Evolutionary conservation across 2,797 vertebrate species (phyloP).

Genomic region (Tauraco hartlaubi): DNA sequence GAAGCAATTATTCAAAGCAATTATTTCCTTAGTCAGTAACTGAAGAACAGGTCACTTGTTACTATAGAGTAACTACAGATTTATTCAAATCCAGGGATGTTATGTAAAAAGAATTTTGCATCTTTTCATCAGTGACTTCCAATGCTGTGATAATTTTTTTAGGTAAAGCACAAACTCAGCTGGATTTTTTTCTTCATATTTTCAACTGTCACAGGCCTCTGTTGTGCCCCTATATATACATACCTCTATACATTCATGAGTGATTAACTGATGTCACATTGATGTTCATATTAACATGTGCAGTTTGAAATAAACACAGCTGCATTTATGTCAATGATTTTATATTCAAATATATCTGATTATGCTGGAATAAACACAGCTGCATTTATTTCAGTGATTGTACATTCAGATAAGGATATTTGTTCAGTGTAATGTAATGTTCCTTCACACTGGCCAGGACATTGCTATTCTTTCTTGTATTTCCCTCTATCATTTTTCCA

Average conservation of each 20-base stretch:
- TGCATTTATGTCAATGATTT: conserved; percentile 73
- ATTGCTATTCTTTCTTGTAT: conserved; percentile 61
- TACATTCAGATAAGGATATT: conserved; percentile 73
- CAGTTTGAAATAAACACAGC: conserved; percentile 65
- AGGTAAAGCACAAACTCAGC: background rate
- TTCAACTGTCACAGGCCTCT: background rate
- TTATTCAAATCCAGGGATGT: background rate
- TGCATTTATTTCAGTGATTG: conserved; percentile 75
- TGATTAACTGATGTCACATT: conserved; percentile 30
- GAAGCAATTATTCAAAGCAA: conserved; percentile 32
- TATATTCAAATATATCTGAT: conserved; percentile 75
- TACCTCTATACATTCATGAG: background rate
- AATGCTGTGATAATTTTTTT: background rate
- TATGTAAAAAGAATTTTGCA: background rate
- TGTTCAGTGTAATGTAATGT: conserved; percentile 63
- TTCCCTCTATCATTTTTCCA: conserved; percentile 61
- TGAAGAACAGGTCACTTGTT: conserved; percentile 23
- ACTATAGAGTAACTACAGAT: background rate
- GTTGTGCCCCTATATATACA: background rate
- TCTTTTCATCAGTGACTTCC: background rate
- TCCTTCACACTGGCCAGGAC: conserved; percentile 62
- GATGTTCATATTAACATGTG: conserved; percentile 67
- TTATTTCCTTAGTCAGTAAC: conserved; percentile 32
- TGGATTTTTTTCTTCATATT: background rate
- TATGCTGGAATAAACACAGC: conserved; percentile 76